Evolutionary conservation across 2,888 invertebrate species (phyloP), one percentile per base, ranked within the genome.

Genomic region (Lypha dubia): DNA sequence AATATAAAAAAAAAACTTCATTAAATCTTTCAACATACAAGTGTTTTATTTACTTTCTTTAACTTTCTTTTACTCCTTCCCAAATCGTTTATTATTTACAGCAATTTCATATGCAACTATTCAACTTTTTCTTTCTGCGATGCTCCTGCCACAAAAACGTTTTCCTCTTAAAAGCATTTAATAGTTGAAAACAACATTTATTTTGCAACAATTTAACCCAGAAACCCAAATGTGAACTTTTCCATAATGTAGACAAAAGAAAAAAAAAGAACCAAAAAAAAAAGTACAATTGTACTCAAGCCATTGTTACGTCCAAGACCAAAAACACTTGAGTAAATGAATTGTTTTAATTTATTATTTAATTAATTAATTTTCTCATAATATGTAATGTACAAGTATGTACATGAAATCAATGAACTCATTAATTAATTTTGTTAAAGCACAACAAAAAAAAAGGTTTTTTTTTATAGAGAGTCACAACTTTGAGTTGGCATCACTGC

Each of bases 151-250:
- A 49, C 9, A 20, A 46, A 32, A 44, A 56, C 11, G 8, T 28
- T 41, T 41, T 41, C 8, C 22, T 44, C 28, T 70, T 56, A 70
- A 70, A 56, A 56, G 53, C 70, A 41, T 70, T 70, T 44, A 56
- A 68, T 53, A 15, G 68, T 41, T 24, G n/a, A n/a, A 32, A 15
- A 46, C 15, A 44, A 44, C 51, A 74, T 15, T 35, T 28, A 74
- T 51, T 74, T 53, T 13, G 20, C 41, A 74, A 62, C 63, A 63
- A 44, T 75, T 75, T 75, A 63, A 63, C 63, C 74, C 41, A 63
- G 22, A 75, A 74, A 75, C 63, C 41, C 8, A 38, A 63, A 63
- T 58, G 38, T 49, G 22, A 38, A 74, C 38, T 63, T 53, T 63
- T 74, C 11, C 41, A 41, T 41, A 41, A 38, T 41, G 28, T 24